phyloP scores from a whole-genome alignment of 2,113 vertebrate species.

The Platysteira castanea region DNA sequence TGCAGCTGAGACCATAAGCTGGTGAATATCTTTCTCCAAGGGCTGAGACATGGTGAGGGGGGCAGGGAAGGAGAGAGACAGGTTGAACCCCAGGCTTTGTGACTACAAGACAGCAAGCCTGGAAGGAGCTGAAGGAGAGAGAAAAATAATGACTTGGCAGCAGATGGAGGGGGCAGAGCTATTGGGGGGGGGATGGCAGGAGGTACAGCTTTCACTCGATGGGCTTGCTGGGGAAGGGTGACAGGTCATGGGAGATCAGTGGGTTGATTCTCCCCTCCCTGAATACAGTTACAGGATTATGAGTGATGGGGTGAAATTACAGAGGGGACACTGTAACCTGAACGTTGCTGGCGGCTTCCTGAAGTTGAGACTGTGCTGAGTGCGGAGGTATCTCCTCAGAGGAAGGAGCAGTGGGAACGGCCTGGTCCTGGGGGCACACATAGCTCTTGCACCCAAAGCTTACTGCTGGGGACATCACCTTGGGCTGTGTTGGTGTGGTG shows the following conservation, averaged over 20 bases:
- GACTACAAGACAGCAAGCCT: not conserved
- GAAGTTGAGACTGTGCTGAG: not conserved
- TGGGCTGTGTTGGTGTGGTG: fast-evolving
- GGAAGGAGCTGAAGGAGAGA: not conserved
- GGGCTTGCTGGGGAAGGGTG: not conserved
- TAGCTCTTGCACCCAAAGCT: not conserved
- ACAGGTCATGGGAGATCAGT: not conserved
- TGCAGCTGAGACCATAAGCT: not conserved
- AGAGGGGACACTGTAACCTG: slow-evolving; percentile 18
- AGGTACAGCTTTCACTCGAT: not conserved
- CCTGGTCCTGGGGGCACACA: not conserved
- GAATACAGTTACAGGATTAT: not conserved
- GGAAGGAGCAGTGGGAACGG: not conserved
- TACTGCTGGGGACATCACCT: not conserved
- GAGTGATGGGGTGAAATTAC: slow-evolving; percentile 34
- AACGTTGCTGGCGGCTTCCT: not conserved
- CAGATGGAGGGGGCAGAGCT: not conserved
- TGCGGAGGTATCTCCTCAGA: not conserved
- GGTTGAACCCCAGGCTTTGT: not conserved
- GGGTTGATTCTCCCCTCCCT: not conserved
- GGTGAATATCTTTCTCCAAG: not conserved
- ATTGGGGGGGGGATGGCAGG: fast-evolving
- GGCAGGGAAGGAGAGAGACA: not conserved
- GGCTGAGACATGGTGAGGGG: not conserved
- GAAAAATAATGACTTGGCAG: not conserved